Base-by-base conservation (phyloP, 2,888 invertebrate species). In the Flexamia atlantica region DNA sequence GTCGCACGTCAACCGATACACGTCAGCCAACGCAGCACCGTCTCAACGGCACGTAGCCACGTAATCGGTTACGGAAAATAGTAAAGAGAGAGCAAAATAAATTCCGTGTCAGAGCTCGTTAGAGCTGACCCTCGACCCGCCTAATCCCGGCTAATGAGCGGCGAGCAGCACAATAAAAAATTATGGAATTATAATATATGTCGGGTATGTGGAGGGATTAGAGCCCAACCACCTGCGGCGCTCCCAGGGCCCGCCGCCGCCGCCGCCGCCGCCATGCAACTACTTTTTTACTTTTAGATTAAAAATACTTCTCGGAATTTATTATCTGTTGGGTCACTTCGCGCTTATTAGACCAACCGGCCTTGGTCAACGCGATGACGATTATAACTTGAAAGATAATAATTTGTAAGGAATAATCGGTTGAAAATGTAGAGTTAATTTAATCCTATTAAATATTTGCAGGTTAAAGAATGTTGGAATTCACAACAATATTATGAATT, bases 161-260 rank as follows among this genome's bases (percentile, higher is more conserved):
- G n/a, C 25, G 40, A 30, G 20, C 5, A n/a, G 46, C 28, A 28
- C 46, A 28, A 76, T 76, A 76, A 76, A 76, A 76, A 76, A 76
- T 76, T 76, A 76, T 76, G 76, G 76, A 76, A 50, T 76, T 76
- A 76, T 76, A 76, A 76, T 76, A 76, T 76, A 76, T 76, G 76
- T 72, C 72, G 72, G 40, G 72, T 72, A 72, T 68, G 68, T 68
- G 68, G 36, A 4, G 68, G 72, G 72, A 72, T 72, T 72, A 72
- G 72, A 40, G 68, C 68, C 53, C 20, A 53, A n/a, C 72, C 40
- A 36, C 72, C 72, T 42, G 72, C 40, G 72, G 72, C 40, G 72
- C 36, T 42, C 68, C n/a, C 68, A 23, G 40, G 72, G 68, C 9
- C 3, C 30, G 30, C 68, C 5, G 30, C 68, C 68, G 68, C 30